A percentile compares a stretch with the other conserved stretches of the same genome.
Conservation (phyloP, 2,888 invertebrate species). For the Callinectes sapidus region DNA sequence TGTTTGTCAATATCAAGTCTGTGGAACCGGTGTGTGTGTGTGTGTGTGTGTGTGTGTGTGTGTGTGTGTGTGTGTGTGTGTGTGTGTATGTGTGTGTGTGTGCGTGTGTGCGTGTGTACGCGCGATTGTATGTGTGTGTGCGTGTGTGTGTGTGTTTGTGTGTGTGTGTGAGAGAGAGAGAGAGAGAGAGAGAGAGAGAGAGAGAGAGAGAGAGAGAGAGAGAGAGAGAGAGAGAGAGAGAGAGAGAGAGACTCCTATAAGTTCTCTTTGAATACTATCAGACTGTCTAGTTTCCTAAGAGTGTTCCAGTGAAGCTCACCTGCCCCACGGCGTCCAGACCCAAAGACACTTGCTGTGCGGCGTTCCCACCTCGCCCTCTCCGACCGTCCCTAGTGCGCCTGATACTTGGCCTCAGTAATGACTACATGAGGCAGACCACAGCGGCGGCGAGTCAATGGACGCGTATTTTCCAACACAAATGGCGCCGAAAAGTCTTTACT, state of each 20-base stretch:
- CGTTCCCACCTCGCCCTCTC: background rate
- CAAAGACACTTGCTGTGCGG: constrained; percentile 5
- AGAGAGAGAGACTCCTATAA: background rate
- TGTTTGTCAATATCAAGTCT: too few relatives aligned
- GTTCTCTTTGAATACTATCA: background rate
- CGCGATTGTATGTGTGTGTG: background rate
- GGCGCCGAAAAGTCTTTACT: background rate
- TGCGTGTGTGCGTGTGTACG: too few relatives aligned
- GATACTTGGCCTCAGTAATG: constrained; percentile 16
- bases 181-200: constrained; percentile 12
- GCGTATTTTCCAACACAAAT: background rate
- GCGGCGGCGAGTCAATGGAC: background rate
- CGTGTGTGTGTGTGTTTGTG: background rate
- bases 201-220: constrained; percentile 1
- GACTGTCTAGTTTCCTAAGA: background rate
- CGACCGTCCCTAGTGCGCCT: constrained; percentile 1
- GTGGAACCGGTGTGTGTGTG: too few relatives aligned
- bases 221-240: background rate
- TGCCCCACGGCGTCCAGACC: constrained; percentile 8
- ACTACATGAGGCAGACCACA: constrained; percentile 20
- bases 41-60: too few relatives aligned
- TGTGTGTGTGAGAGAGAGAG: background rate
- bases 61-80: too few relatives aligned
- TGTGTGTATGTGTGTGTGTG: background rate
- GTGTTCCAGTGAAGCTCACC: background rate